Base-by-base conservation (phyloP, 1,140 invertebrate genomes). In the Uloborus diversus region DNA sequence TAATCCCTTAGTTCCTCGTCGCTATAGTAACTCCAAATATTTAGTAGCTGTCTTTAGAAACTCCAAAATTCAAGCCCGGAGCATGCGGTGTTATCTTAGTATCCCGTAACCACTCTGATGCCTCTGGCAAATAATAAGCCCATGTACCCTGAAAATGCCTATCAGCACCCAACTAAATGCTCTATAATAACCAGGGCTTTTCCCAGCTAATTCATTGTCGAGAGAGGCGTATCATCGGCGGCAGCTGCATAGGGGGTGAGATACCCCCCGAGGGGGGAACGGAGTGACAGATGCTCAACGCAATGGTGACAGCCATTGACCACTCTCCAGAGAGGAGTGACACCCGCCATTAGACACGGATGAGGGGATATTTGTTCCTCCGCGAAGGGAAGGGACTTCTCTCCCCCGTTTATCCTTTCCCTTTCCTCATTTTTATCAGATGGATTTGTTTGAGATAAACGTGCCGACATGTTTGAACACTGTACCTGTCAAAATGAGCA, bases 301-400 rank as follows among this genome's bases (percentile, higher is more conserved):
- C 37, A 17, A 17, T 17, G 37, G 64, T 66, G 64, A 66, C 64
- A 66, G 64, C 25, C 64, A 66, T 66, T 66, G 64, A 66, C 64
- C 64, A 66, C 64, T 42, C 37, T 42, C 37, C 11, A 27, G 64
- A 42, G 25, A 51, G 64, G 64, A 66, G 64, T 66, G 64, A 66
- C 64, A 66, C 27, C 37, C 64, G 37, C 64, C 64, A 66, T 66
- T 66, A 66, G 64, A 51, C 42, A 49, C 42, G 64, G 42, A 66
- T 30, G 64, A 49, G 64, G 64, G 64, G 27, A 49, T 37, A 51
- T 49, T 49, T n/a, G 47, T 65, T 9, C 59, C 4, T 9, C 59
- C 4, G 35, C 3, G 28, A 17, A n/a, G 59, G 59, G 35, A 33
- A 62, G 4, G 59, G 27, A 33, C 35, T 32, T 17, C 9, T 13